Percentiles rank a stretch among this genome's conserved stretches.
These are phyloP conservation scores for Xiphophorus couchianus DNA, from an alignment of 2,113 vertebrate species.

Conservation along the genomic window DNA sequence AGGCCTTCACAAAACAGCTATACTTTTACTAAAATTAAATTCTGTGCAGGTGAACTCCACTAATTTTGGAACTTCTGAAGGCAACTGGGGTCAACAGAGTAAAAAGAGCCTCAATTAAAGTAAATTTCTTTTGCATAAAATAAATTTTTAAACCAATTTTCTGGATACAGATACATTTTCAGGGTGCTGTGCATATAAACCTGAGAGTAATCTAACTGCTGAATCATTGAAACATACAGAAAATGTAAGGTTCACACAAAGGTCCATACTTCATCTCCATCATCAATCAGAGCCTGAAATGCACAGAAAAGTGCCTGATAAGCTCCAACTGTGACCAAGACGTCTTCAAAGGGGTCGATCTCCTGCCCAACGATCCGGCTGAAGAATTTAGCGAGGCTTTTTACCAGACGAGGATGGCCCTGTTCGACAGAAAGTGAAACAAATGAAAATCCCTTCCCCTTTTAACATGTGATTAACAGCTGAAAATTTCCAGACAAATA, in stretches of 20 bases:
- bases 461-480: background rate
- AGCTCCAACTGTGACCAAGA: conserved; percentile 92
- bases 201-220: background rate
- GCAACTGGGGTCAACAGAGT: too few species aligned
- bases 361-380: conserved; percentile 84
- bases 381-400: conserved; percentile 87
- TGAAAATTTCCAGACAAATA: background rate
- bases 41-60: too few species aligned
- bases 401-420: conserved; percentile 89
- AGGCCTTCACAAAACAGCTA: too few species aligned
- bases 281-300: conserved; percentile 90
- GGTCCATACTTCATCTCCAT: conserved; percentile 88
- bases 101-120: too few species aligned
- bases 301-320: conserved; percentile 91
- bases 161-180: background rate
- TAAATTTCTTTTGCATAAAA: too few species aligned
- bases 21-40: too few species aligned
- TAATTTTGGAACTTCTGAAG: too few species aligned
- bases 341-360: conserved; percentile 84
- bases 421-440: conserved; percentile 59
- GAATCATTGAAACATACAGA: background rate
- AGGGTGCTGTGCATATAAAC: background rate
- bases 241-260: background rate
- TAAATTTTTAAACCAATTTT: too few species aligned
- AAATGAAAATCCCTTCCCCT: background rate